Evolutionary conservation across 2,888 invertebrate genomes (phyloP).

Genomic region (Subacronicta megacephala): DNA sequence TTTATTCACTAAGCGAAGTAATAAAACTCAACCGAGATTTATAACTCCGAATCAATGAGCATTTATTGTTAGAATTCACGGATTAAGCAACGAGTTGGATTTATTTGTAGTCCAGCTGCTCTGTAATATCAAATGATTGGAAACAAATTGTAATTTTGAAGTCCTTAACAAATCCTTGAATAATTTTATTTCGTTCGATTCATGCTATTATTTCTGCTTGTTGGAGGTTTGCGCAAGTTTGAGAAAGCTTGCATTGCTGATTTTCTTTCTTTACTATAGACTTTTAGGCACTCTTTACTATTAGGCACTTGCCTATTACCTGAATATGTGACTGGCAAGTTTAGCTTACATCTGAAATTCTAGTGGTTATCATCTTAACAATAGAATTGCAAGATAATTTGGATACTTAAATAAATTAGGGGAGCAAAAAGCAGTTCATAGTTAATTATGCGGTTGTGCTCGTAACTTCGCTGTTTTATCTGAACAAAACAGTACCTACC

Average conservation of each 20-base stretch:
- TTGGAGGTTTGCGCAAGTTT: too few relatives aligned
- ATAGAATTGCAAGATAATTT: slow-evolving; percentile 3
- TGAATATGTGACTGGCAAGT: slow-evolving; percentile 13
- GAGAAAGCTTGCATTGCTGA: too few relatives aligned
- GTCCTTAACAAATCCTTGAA: slow-evolving; percentile 23
- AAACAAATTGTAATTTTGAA: slow-evolving; percentile 29
- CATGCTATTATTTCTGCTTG: too few relatives aligned
- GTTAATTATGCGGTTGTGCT: neutral
- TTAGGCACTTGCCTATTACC: too few relatives aligned
- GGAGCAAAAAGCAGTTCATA: slow-evolving; percentile 9
- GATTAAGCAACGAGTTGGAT: slow-evolving; percentile 21
- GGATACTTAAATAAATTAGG: slow-evolving; percentile 20
- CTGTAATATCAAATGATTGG: slow-evolving; percentile 29
- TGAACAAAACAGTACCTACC: neutral
- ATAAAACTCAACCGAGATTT: slow-evolving; percentile 27
- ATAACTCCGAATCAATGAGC: slow-evolving; percentile 29
- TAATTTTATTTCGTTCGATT: slow-evolving; percentile 3
- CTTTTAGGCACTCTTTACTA: too few relatives aligned
- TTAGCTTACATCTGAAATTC: slow-evolving; percentile 9
- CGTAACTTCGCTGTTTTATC: neutral
- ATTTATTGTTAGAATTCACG: slow-evolving; percentile 27
- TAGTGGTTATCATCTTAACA: slow-evolving; percentile 7
- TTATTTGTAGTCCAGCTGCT: slow-evolving; percentile 19
- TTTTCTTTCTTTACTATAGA: too few relatives aligned
- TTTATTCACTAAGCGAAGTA: slow-evolving; percentile 19